Percentiles rank a stretch among this genome's conserved stretches.
Evolutionary conservation across 2,113 vertebrate genomes (phyloP).

Genomic region (Dasypus novemcinctus): DNA sequence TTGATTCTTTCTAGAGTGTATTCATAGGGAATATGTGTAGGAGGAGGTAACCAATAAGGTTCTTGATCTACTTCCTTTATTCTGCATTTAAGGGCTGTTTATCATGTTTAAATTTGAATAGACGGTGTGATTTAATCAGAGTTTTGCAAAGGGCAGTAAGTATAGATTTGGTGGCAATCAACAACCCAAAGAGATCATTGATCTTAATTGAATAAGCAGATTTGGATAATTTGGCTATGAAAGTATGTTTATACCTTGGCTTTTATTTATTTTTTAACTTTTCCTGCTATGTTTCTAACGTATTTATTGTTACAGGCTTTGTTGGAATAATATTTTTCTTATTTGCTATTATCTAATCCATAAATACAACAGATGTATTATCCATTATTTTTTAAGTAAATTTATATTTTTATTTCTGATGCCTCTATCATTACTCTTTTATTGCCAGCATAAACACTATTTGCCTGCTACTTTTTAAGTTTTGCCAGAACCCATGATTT

Average conservation of each 20-base stretch:
- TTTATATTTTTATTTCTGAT: slow-evolving; percentile 1
- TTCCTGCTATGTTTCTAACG: neutral
- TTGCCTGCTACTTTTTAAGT: neutral
- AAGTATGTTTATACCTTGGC: neutral
- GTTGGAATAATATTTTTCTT: neutral
- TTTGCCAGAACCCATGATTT: neutral
- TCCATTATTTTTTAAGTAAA: neutral
- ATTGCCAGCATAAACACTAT: neutral
- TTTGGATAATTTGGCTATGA: slow-evolving; percentile 13
- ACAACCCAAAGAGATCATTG: neutral
- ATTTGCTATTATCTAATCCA: neutral
- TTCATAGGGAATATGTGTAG: neutral
- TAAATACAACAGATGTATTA: neutral
- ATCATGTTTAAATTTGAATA: neutral
- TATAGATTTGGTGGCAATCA: neutral
- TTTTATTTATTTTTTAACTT: neutral
- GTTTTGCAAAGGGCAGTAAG: neutral
- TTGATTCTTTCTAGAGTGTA: slow-evolving; percentile 5
- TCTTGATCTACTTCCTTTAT: neutral
- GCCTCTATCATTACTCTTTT: neutral
- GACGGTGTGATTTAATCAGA: neutral
- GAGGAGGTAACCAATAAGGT: neutral
- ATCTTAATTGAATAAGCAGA: neutral
- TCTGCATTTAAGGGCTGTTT: neutral
- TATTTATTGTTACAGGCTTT: slow-evolving; percentile 27